Base-by-base conservation (phyloP, 2,797 vertebrate species). In the Neosilurus hyrtlii region DNA sequence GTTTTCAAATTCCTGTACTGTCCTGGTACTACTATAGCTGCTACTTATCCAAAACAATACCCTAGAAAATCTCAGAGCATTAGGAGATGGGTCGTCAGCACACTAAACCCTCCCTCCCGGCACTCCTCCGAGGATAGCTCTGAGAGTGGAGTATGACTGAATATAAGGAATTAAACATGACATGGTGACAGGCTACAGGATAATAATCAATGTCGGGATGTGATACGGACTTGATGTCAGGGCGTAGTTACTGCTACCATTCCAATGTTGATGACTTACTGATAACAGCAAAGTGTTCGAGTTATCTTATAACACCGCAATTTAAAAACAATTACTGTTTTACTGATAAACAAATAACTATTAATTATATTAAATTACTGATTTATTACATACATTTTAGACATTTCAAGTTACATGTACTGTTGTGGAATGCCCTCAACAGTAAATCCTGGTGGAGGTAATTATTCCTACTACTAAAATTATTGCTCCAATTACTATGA, bases 1-100 rank as follows among this genome's bases (percentile, higher is more conserved):
- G 79, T 86, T 83, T 74, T 63, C 30, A 22, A 35, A 81, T 68
- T 65, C 57, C 51, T 59, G 66, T n/a, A n/a, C n/a, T n/a, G n/a
- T n/a, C n/a, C n/a, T n/a, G n/a, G 56, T 70, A 68, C 67, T 75
- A 59, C 22, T 43, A 67, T 3, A 12, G 54, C 24, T 10, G 51
- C 57, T 62, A 62, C n/a, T 35, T n/a, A 59, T 37, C 18, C 72
- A 43, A 43, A 43, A 75, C 37, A 15, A 30, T 20, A 61, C 72
- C 52, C 16, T 2, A 51, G 51, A 49, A 49, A 24, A 54, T 43
- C 4, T 35, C 15, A 37, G 59, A 9, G 49, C 9, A 71, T 49
- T 22, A 24, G n/a, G 71, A 65, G 26, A 61, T 14, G 15, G 65
- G 11, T 2, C 37, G 51, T n/a, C 43, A 59, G 62, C 26, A 49